Percentiles rank a stretch among this genome's conserved stretches.
Conservation (phyloP, 2,113 vertebrate species). For the Nannospalax galili region DNA sequence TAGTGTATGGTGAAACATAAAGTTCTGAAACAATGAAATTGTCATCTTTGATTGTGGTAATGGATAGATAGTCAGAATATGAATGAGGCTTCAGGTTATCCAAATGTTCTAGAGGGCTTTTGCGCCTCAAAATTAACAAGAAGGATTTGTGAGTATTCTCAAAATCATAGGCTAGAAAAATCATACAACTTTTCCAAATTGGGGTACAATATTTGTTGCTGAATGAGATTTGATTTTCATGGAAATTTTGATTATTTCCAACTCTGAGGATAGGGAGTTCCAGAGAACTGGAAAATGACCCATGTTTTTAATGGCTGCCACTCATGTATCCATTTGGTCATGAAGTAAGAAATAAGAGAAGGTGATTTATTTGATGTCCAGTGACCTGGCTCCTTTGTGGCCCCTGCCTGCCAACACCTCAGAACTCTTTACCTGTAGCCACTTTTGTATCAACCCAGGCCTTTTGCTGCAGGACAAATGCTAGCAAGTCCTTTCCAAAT, state of each 20-base stretch:
- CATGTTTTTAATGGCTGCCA: background rate
- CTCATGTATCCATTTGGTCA: background rate
- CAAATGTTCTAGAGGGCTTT: background rate
- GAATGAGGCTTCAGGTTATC: background rate
- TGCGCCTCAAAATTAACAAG: background rate
- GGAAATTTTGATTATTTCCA: background rate
- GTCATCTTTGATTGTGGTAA: background rate
- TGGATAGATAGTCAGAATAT: background rate
- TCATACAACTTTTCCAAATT: background rate
- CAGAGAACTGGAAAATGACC: background rate
- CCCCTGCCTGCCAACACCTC: background rate
- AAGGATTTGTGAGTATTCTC: background rate
- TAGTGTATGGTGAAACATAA: background rate
- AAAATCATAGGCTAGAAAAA: background rate
- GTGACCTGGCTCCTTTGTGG: background rate
- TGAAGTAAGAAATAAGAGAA: background rate
- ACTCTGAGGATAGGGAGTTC: background rate
- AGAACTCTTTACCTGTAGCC: background rate
- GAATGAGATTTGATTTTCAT: background rate
- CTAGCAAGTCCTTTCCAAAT: background rate
- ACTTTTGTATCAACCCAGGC: background rate
- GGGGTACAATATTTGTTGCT: background rate
- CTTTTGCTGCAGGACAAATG: background rate
- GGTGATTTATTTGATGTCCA: background rate
- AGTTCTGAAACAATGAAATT: background rate